Conservation (phyloP, 1,140 invertebrate species). For the Calliphora vicina region DNA sequence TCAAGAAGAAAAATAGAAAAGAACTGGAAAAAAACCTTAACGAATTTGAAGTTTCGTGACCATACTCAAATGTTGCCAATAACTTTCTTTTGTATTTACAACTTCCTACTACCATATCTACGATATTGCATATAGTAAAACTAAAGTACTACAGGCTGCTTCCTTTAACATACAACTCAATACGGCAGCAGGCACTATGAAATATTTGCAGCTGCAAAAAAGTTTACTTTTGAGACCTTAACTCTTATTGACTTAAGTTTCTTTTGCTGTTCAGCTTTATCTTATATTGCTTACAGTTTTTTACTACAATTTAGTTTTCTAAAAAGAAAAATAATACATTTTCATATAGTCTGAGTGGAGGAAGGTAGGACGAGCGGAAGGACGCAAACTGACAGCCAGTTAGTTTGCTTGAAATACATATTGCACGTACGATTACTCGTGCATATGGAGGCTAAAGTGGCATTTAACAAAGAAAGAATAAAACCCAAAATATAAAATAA, state of each 20-base stretch:
- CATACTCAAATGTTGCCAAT: constrained; percentile 30
- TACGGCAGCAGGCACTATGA: background rate
- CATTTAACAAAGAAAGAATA: background rate
- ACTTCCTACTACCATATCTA: background rate
- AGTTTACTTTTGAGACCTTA: constrained; percentile 21
- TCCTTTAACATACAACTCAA: background rate
- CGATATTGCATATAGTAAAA: background rate
- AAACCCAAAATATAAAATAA: too few relatives aligned
- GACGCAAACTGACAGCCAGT: background rate
- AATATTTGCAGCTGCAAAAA: constrained; percentile 8
- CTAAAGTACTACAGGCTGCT: too few relatives aligned
- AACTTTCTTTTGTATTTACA: constrained; percentile 20
- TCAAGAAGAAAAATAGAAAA: background rate
- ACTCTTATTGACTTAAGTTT: constrained; percentile 25
- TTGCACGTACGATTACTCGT: background rate
- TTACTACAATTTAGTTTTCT: constrained; percentile 30
- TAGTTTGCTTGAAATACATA: background rate
- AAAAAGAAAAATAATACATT: background rate
- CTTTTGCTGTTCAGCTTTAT: background rate
- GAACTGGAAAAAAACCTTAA: background rate
- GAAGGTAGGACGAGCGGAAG: background rate
- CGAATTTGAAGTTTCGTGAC: constrained; percentile 27
- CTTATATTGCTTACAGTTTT: background rate
- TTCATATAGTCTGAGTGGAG: background rate
- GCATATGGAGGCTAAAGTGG: background rate